Conservation (phyloP, 2,797 vertebrate species). For the Aselliscus stoliczkanus region DNA sequence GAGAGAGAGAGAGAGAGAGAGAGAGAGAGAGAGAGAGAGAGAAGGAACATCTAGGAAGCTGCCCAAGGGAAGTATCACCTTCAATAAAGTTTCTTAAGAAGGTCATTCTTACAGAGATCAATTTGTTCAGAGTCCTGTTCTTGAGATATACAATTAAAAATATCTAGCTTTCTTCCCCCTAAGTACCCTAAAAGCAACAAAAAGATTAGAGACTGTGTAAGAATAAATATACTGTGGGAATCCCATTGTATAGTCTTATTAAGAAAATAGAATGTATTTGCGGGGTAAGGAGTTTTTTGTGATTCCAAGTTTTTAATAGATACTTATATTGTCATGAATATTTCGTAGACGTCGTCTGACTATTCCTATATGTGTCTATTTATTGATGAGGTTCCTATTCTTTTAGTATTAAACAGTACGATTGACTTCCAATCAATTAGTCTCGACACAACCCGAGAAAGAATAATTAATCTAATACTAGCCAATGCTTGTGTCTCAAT, state of each 20-base stretch:
- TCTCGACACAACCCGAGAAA: too few relatives aligned
- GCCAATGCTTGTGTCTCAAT: slow-evolving; percentile 33
- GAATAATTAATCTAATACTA: too few relatives aligned
- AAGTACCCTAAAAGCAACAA: neutral
- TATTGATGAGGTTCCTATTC: too few relatives aligned
- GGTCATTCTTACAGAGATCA: neutral
- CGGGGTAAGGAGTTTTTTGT: slow-evolving; percentile 20
- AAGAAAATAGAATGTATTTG: neutral
- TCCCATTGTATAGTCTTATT: neutral
- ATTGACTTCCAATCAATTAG: too few relatives aligned
- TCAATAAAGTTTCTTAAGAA: neutral
- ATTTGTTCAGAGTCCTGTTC: neutral
- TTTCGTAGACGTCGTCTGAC: too few relatives aligned
- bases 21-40: neutral
- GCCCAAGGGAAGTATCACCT: neutral
- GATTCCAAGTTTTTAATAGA: slow-evolving; percentile 38
- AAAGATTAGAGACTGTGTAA: neutral
- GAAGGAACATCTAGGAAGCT: neutral
- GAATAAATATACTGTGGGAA: neutral
- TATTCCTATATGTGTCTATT: too few relatives aligned
- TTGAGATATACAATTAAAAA: neutral
- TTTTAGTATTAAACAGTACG: too few relatives aligned
- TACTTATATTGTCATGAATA: slow-evolving; percentile 54
- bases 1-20: neutral
- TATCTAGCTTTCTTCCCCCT: neutral